phyloP scores from a whole-genome alignment of 2,888 invertebrate genomes.

The Archaeoteleia sp. region DNA sequence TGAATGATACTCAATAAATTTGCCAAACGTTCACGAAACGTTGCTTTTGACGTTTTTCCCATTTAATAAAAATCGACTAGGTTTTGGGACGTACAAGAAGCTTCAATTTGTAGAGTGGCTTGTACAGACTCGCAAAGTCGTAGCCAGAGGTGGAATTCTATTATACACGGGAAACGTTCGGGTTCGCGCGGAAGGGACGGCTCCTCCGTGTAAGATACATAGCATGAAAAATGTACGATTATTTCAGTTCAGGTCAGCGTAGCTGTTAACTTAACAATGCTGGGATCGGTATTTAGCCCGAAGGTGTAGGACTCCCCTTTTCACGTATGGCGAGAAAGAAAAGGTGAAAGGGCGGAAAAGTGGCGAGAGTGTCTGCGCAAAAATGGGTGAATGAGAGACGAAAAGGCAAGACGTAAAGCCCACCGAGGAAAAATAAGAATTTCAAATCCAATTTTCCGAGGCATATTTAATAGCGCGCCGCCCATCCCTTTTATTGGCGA shows the following conservation, averaged over 20 bases:
- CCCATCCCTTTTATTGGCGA: conserved; percentile 36
- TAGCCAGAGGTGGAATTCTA: conserved; percentile 61
- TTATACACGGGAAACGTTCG: conserved; percentile 60
- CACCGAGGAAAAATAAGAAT: conserved; percentile 66
- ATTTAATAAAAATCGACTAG: not conserved
- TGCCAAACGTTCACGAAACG: not conserved
- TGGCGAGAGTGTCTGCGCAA: conserved; percentile 2
- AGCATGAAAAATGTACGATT: conserved; percentile 64
- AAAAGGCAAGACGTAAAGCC: conserved; percentile 34
- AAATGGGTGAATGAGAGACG: conserved; percentile 10
- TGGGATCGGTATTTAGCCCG: conserved; percentile 63
- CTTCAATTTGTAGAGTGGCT: conserved; percentile 12
- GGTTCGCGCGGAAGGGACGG: conserved; percentile 26
- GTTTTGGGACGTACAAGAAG: not conserved
- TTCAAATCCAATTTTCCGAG: conserved; percentile 70
- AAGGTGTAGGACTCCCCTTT: conserved; percentile 15
- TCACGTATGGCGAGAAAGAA: conserved; percentile 19
- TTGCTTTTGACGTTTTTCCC: not conserved
- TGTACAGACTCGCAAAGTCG: conserved; percentile 34
- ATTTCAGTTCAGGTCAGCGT: conserved; percentile 63
- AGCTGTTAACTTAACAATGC: conserved; percentile 60
- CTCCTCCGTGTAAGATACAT: conserved; percentile 50
- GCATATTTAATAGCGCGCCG: conserved; percentile 65
- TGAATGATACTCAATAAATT: no score
- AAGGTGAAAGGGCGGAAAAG: conserved; percentile 4